These are phyloP conservation scores for Drosophila nigritarsus DNA, from an alignment of 2,888 invertebrate genomes.

Conservation along the genomic window DNA sequence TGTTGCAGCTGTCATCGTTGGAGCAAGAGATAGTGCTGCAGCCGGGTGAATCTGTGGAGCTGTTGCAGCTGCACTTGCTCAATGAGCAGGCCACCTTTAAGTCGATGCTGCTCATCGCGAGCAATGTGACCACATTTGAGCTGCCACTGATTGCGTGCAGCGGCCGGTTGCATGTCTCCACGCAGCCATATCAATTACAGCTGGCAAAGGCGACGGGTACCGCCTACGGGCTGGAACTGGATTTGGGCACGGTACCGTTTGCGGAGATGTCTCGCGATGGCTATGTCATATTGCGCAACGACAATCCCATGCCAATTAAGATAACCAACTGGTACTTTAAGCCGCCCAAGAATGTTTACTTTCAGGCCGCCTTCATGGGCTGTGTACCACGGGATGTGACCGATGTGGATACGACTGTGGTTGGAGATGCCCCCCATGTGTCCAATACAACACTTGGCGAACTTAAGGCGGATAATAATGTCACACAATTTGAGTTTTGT, in stretches of 20 bases:
- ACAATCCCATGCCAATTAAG: conserved; percentile 83
- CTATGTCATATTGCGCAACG: conserved; percentile 81
- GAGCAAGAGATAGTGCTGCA: conserved; percentile 61
- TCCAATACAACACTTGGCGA: background rate
- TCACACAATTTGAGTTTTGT: conserved; percentile 67
- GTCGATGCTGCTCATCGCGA: conserved; percentile 84
- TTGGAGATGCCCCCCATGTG: background rate
- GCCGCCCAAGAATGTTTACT: conserved; percentile 80
- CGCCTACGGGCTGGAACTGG: conserved; percentile 74
- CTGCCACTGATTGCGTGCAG: conserved; percentile 86
- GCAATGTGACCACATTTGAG: conserved; percentile 86
- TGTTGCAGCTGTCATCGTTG: conserved; percentile 52
- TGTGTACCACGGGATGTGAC: conserved; percentile 83
- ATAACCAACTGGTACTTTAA: conserved; percentile 83
- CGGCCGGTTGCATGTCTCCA: conserved; percentile 84
- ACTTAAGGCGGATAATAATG: conserved; percentile 35
- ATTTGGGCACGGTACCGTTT: conserved; percentile 83
- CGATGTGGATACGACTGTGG: conserved; percentile 1
- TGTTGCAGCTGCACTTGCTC: conserved; percentile 78
- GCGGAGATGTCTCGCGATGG: conserved; percentile 82
- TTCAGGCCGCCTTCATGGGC: conserved; percentile 86
- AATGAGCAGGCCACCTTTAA: conserved; percentile 75
- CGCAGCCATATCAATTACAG: conserved; percentile 64
- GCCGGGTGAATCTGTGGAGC: conserved; percentile 74
- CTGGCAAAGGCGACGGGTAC: conserved; percentile 14